Evolutionary conservation across 1,140 invertebrate species (phyloP).

Genomic region (Zaprionus taronus): DNA sequence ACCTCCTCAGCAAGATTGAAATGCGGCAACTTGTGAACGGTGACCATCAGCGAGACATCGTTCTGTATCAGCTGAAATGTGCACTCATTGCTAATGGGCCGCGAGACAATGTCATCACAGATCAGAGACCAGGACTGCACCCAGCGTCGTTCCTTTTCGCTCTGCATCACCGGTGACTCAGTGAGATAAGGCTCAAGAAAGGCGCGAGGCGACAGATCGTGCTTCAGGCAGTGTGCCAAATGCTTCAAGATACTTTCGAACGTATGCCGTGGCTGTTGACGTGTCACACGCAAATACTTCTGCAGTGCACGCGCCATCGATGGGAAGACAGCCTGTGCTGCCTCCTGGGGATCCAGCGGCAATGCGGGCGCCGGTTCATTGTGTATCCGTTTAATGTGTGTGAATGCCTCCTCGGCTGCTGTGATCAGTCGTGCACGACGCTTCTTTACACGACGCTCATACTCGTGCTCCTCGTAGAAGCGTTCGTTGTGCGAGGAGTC

Average conservation of each 20-base stretch:
- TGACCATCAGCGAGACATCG: slow-evolving; percentile 96
- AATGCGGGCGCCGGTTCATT: slow-evolving; percentile 87
- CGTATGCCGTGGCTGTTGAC: slow-evolving; percentile 97
- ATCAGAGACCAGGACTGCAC: slow-evolving; percentile 97
- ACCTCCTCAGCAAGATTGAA: slow-evolving; percentile 98
- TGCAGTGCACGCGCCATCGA: slow-evolving; percentile 97
- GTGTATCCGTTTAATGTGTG: slow-evolving; percentile 94
- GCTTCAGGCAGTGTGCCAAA: slow-evolving; percentile 94
- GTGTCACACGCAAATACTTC: slow-evolving; percentile 97
- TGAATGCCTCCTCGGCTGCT: slow-evolving; percentile 98
- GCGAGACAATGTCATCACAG: slow-evolving; percentile 94
- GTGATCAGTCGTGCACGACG: slow-evolving; percentile 94
- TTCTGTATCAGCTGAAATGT: slow-evolving; percentile 97
- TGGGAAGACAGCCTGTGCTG: slow-evolving; percentile 98
- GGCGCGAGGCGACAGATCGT: slow-evolving; percentile 96
- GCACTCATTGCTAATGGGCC: slow-evolving; percentile 92
- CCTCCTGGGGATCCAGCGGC: slow-evolving; percentile 96
- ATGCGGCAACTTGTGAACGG: slow-evolving; percentile 93
- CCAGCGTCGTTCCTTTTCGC: slow-evolving; percentile 90
- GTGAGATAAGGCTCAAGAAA: slow-evolving; percentile 96
- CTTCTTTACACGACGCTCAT: slow-evolving; percentile 96
- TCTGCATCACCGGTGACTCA: slow-evolving; percentile 91
- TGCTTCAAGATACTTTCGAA: slow-evolving; percentile 95
- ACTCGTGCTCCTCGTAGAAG: slow-evolving; percentile 99
- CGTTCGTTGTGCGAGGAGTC: slow-evolving; percentile 97